A percentile compares a stretch with the other conserved stretches of the same genome.
phyloP scores from a whole-genome alignment of 2,113 vertebrate species.

The Glareola pratincola region DNA sequence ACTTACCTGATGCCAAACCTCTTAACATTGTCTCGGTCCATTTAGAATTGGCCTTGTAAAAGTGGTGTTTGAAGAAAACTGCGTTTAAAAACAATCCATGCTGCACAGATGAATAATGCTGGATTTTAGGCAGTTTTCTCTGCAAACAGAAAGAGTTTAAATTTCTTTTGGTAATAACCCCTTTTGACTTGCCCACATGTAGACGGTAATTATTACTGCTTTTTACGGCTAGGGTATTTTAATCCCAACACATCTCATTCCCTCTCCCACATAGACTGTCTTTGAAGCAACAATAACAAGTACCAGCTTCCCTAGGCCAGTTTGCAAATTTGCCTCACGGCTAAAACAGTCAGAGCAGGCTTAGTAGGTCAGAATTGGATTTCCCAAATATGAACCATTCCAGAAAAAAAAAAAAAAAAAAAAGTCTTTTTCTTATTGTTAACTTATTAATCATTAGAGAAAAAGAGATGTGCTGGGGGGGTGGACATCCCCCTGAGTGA shows the following conservation, averaged over 20 bases:
- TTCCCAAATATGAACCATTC: constrained; percentile 30
- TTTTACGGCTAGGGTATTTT: constrained; percentile 65
- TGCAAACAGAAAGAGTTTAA: constrained; percentile 28
- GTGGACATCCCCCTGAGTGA: background rate
- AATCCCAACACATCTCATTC: constrained; percentile 62
- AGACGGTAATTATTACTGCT: constrained; percentile 64
- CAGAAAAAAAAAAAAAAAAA: background rate
- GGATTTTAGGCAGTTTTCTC: constrained; percentile 41
- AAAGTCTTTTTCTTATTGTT: background rate
- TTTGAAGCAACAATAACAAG: constrained; percentile 69
- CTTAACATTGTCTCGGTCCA: background rate
- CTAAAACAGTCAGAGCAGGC: constrained; percentile 47
- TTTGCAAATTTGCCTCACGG: constrained; percentile 42
- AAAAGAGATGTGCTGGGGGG: background rate
- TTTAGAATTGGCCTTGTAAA: background rate
- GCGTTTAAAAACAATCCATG: background rate
- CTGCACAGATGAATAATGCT: background rate
- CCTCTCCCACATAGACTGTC: constrained; percentile 56
- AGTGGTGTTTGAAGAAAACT: background rate
- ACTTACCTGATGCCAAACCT: background rate
- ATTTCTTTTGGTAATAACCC: constrained; percentile 62
- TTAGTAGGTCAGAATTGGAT: constrained; percentile 49
- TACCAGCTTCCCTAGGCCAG: constrained; percentile 58
- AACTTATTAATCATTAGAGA: background rate
- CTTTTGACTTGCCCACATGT: constrained; percentile 62